These are phyloP conservation scores for Diglossa cyanea DNA, from an alignment of 2,797 vertebrate genomes.

Conservation along the genomic window DNA sequence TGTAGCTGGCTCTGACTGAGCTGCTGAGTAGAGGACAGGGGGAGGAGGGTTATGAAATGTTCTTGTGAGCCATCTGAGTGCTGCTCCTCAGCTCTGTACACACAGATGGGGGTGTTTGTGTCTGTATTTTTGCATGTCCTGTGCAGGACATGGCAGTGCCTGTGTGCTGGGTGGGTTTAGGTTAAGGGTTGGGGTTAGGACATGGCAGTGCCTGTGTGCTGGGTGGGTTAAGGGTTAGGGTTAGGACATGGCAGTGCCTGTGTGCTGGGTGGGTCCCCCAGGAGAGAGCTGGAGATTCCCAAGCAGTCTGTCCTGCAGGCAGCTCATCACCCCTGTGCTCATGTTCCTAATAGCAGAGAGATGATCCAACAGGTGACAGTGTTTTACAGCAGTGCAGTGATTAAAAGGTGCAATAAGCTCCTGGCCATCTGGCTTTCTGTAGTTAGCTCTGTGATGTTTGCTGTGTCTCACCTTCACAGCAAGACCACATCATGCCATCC, in stretches of 20 bases:
- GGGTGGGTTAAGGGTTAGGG: no score
- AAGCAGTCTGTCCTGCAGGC: fast-evolving
- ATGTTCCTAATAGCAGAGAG: neutral
- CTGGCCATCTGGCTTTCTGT: neutral
- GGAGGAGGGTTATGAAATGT: slow-evolving; percentile 22
- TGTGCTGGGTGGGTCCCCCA: fast-evolving
- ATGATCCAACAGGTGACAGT: neutral
- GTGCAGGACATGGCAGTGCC: neutral
- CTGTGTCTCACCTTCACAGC: neutral
- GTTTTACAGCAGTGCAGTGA: neutral
- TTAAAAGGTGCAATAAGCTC: neutral
- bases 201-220: no score
- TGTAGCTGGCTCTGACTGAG: slow-evolving; percentile 42
- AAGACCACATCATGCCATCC: neutral
- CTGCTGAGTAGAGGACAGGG: neutral
- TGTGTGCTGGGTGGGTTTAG: fast-evolving
- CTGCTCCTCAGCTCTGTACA: neutral
- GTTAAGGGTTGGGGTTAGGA: no score
- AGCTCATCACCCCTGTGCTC: neutral
- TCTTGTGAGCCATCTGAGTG: neutral
- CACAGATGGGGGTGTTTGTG: neutral
- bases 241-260: no score
- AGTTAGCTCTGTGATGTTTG: neutral
- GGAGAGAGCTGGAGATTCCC: neutral
- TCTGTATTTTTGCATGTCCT: neutral